Base-by-base conservation (phyloP, 2,888 invertebrate genomes). In the Eupelmus urozonus region DNA sequence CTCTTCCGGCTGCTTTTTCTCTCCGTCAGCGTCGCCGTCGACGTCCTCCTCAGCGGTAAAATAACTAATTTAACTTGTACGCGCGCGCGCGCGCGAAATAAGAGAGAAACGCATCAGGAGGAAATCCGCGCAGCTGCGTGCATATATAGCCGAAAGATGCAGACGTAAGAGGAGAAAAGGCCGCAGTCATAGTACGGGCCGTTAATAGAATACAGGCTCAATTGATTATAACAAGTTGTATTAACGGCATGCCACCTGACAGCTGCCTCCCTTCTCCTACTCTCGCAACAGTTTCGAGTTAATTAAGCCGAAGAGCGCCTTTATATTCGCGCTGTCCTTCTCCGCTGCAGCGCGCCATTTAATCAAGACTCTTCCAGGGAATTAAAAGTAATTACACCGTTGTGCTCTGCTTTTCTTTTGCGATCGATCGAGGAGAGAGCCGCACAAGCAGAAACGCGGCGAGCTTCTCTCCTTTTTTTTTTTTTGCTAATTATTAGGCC, bases 371-470 rank as follows among this genome's bases (percentile, higher is more conserved):
- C 83, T 82, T 81, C 78, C 74, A 78, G 80, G 62, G 82, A 83
- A 83, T 84, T 82, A 81, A 84, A 84, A 82, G 82, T 83, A 84
- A 85, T 84, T 83, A 84, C 82, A 80, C 79, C 81, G 82, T 76
- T 82, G 69, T 73, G 70, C 77, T 81, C 76, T 79, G 81, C 82
- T 80, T 82, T 81, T 72, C 81, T 80, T 80, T 76, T 81, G 70
- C 82, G 80, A 80, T 81, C 81, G 82, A 81, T 81, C 80, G 71
- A 20, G n/a, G 34, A 42, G 42, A 23, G n/a, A n/a, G n/a, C n/a
- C 42, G 45, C 34, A 40, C 63, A 23, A 34, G 9, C 5, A 34
- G 34, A 65, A 65, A 65, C 57, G 45, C 4, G 45, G 34, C 34
- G 3, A n/a, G 34, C 34, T 34, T 3, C 34, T 34, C 34, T 34